A percentile compares a stretch with the other conserved stretches of the same genome.
These are phyloP conservation scores for Chionoecetes opilio DNA, from an alignment of 1,140 invertebrate species.

Conservation along the genomic window DNA sequence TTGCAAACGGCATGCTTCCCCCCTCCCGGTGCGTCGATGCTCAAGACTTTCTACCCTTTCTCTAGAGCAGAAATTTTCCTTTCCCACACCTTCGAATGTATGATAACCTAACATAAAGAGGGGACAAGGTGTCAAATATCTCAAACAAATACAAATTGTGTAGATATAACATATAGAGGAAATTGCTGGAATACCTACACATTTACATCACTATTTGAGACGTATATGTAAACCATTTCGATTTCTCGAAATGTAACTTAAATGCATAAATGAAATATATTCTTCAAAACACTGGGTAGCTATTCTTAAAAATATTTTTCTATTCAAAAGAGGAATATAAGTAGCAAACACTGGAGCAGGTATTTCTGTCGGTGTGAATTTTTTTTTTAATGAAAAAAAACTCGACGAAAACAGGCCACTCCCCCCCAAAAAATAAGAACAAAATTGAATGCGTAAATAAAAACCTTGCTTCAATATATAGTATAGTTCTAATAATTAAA, in stretches of 20 bases:
- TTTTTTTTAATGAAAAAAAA: too few relatives aligned
- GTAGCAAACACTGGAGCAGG: not conserved
- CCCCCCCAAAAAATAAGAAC: too few relatives aligned
- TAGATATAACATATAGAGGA: not conserved
- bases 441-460: too few relatives aligned
- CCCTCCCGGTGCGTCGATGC: too few relatives aligned
- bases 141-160: not conserved
- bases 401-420: too few relatives aligned
- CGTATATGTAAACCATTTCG: not conserved
- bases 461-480: too few relatives aligned
- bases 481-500: too few relatives aligned
- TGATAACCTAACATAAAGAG: not conserved
- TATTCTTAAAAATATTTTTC: not conserved
- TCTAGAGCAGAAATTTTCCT: too few relatives aligned
- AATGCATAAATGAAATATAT: not conserved
- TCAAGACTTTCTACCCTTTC: too few relatives aligned
- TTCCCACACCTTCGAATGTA: not conserved
- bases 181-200: not conserved
- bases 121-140: not conserved
- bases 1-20: too few relatives aligned
- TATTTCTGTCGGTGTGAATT: too few relatives aligned
- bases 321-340: conserved; percentile 1
- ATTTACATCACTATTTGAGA: not conserved
- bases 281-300: not conserved
- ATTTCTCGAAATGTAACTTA: not conserved